Evolutionary conservation across 2,113 vertebrate genomes (phyloP), one percentile per base, ranked within the genome.

Genomic region (Erythrolamprus reginae): DNA sequence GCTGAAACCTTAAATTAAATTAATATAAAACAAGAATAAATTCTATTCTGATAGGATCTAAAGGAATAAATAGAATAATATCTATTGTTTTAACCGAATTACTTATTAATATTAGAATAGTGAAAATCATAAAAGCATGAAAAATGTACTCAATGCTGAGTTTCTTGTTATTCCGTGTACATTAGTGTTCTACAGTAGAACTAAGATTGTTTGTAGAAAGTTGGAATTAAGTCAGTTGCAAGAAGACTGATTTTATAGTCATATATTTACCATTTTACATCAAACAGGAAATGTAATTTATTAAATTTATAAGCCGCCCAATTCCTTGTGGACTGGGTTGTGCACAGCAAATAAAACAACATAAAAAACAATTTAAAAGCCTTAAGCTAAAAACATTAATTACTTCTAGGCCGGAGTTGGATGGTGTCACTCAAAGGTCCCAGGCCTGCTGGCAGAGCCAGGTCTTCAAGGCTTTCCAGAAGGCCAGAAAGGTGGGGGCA

Each of bases 71-170:
- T n/a, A 83, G 2, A 9, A 84, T 26, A 51, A 42, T 3, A 38
- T 55, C 47, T 84, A 82, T 84, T 61, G 8, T 83, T 91, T 51
- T 51, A 88, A 61, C 45, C 48, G 42, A 88, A 83, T 56, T 87
- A 48, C 90, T 82, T 83, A 83, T 82, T 28, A 55, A 90, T 33
- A 93, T 86, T 89, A 85, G 87, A 89, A 52, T 89, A 52, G 53
- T 90, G 33, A 51, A 94, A 95, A 90, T 92, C 88, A 51, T 92
- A 13, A 51, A 21, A 83, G 23, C 87, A 91, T 87, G 65, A 1
- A 86, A 10, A 93, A 92, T 93, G 50, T 88, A 92, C 33, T n/a
- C n/a, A 65, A 28, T 10, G 77, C 8, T 90, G 1, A 92, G 86
- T 91, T 42, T 82, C 90, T n/a, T 82, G 26, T 61, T 38, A 91